Conservation (phyloP, 2,797 vertebrate genomes). For the Acipenser oxyrinchus region DNA sequence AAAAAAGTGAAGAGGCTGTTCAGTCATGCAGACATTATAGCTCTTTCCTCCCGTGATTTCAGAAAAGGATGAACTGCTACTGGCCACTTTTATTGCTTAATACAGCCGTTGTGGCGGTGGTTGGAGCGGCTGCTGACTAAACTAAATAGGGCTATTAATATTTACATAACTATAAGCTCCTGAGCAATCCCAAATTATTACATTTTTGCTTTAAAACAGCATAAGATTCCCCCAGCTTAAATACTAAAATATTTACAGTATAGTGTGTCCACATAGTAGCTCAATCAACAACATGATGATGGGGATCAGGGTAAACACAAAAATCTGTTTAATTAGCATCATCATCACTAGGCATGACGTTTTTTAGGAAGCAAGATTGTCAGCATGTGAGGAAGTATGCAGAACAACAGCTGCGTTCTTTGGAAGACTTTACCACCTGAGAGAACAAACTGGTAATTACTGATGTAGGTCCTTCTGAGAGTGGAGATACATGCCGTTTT, state of each 20-base stretch:
- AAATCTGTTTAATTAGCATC: no score
- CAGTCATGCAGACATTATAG: constrained; percentile 26
- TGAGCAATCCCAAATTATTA: background rate
- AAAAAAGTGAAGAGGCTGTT: constrained; percentile 36
- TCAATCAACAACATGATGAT: no score
- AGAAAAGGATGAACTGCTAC: constrained; percentile 27
- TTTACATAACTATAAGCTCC: constrained; percentile 18
- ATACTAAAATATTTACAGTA: background rate
- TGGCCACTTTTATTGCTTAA: constrained; percentile 9
- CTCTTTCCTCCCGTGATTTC: background rate
- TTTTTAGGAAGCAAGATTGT: no score
- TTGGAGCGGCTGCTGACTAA: constrained; percentile 24
- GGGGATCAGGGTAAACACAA: no score
- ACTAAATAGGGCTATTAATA: constrained; percentile 2
- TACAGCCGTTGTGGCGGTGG: background rate
- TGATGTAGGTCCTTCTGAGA: no score
- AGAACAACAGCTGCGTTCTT: no score
- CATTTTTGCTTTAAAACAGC: background rate
- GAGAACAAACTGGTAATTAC: no score
- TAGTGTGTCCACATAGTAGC: background rate
- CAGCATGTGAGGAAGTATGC: no score
- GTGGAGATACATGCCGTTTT: no score
- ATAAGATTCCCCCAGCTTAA: background rate
- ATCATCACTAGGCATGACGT: no score
- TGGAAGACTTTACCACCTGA: no score